These are phyloP conservation scores for Orussus abietinus DNA, from an alignment of 1,140 invertebrate genomes.

Conservation along the genomic window DNA sequence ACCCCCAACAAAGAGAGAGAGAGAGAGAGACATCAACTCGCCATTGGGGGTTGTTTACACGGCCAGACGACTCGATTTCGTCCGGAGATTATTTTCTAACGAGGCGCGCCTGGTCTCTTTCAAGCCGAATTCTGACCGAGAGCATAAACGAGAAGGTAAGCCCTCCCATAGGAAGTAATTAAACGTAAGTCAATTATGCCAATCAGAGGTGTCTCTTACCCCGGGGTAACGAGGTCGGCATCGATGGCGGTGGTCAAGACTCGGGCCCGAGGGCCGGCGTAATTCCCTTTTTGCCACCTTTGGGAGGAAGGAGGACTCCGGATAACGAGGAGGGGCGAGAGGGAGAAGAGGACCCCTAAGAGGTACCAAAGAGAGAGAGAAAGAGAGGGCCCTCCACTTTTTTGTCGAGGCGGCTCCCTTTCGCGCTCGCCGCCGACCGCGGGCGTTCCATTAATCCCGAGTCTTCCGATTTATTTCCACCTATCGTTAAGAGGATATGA, in stretches of 20 bases:
- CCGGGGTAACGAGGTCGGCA: too few species aligned
- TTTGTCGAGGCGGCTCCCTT: slow-evolving; percentile 26
- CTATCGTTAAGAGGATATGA: too few species aligned
- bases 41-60: slow-evolving; percentile 48
- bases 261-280: too few species aligned
- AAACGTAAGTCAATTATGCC: slow-evolving; percentile 51
- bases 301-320: too few species aligned
- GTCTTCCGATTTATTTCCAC: too few species aligned
- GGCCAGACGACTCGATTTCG: slow-evolving; percentile 47
- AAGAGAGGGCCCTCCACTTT: not conserved
- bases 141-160: too few species aligned
- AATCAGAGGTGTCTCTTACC: slow-evolving; percentile 35
- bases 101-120: too few species aligned
- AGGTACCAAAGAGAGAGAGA: not conserved
- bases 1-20: slow-evolving; percentile 1
- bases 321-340: not conserved
- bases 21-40: slow-evolving; percentile 11
- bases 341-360: too few species aligned
- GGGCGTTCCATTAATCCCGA: slow-evolving; percentile 53
- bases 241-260: too few species aligned
- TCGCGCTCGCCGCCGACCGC: slow-evolving; percentile 41
- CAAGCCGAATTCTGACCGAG: too few species aligned
- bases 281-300: too few species aligned
- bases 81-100: slow-evolving; percentile 56
- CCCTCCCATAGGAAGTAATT: slow-evolving; percentile 32